Base-by-base conservation (phyloP, 2,888 invertebrate species). In the Antheraea assamensis region DNA sequence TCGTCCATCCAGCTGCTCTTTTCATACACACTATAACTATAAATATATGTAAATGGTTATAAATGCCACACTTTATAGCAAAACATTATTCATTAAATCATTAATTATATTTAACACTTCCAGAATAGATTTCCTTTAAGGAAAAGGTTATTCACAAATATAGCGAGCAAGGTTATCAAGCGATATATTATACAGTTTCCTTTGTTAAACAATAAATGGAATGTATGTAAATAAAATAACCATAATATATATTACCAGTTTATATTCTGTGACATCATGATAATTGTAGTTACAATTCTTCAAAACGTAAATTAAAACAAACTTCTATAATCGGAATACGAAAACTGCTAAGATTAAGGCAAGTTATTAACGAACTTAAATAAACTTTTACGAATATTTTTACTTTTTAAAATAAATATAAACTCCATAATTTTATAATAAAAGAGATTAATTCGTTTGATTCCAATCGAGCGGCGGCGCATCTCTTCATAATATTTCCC, bases 401-500 rank as follows among this genome's bases (percentile, higher is more conserved):
- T 13, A 7, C 42, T 27, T 15, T 15, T 61, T 61, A 10, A 55
- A 24, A 61, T 64, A 17, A 64, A 27, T 64, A 30, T 35, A 68
- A 55, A 55, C 49, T 68, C 55, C 68, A 21, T 70, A 27, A 31
- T 58, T 58, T 58, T 55, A 47, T 70, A n/a, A n/a, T n/a, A 47
- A 85, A 84, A 81, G 84, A 81, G 84, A 84, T 82, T 85, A 81
- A 83, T 83, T 82, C 81, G 79, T 82, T 78, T 70, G 85, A 88
- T 87, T 80, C 76, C 76, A 84, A 88, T 87, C 85, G 80, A 84
- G 86, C 84, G 81, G 80, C 85, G 83, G 84, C 76, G 81, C 81
- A 86, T 85, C 87, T 87, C 85, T 88, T 82, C 85, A 84, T 85
- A 85, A 84, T 87, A 84, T 89, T 92, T 92, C 88, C 91, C 92